Evolutionary conservation across 2,888 invertebrate genomes (phyloP), one percentile per base, ranked within the genome.

Genomic region (Blera fallax): DNA sequence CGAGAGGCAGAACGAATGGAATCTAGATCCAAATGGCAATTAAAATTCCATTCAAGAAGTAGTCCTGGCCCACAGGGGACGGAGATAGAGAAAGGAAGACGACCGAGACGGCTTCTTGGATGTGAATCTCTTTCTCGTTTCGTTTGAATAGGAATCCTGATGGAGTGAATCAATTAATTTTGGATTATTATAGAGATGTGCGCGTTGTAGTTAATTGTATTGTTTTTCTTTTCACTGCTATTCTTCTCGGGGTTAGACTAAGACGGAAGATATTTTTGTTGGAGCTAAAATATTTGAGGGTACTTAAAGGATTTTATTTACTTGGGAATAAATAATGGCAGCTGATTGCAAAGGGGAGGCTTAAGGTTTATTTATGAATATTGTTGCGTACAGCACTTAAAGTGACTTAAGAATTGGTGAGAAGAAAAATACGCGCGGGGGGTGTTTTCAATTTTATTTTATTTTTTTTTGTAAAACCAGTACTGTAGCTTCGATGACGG

Each of bases 141-240:
- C 50, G 69, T 85, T 79, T 70, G 69, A 85, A 79, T 79, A 70
- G 52, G 50, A 70, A 58, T 69, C 64, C 54, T 69, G 80, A 80
- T 85, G 70, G 80, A 85, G 84, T 67, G 80, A 85, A 80, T 85
- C 84, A 85, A 85, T 85, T 80, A 80, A 80, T 80, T 80, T 76
- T 45, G 80, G 84, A 76, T 85, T 80, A 85, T 85, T 76, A 80
- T 65, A 60, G 48, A 74, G 54, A 54, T 76, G 56, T 52, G 60
- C 65, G 52, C 37, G 16, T 43, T 48, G 40, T 70, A 64, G 62
- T 80, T 80, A 80, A 76, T 80, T 76, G 69, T 80, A 76, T 85
- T 84, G 70, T 78, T 70, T 69, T 78, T 69, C 34, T 58, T 48
- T 48, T 34, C 37, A 14, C 11, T 16, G 40, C 24, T 7, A n/a